phyloP scores from a whole-genome alignment of 2,888 invertebrate species.

The Cheilosia soror region DNA sequence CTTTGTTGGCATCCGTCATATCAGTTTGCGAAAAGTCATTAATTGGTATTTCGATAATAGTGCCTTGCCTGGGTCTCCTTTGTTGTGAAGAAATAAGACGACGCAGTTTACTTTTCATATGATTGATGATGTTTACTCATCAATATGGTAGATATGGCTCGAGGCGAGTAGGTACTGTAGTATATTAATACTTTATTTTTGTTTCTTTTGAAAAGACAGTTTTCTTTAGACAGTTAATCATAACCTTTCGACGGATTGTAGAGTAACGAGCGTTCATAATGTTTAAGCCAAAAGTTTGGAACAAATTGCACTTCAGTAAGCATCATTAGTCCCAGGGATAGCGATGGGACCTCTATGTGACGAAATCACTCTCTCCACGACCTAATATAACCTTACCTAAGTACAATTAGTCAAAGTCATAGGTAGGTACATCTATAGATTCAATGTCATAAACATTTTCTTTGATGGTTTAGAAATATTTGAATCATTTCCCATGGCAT shows the following conservation, averaged over 20 bases:
- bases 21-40: conserved; percentile 64
- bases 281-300: not conserved
- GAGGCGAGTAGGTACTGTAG: not conserved
- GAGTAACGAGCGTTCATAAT: conserved; percentile 10
- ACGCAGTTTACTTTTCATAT: conserved; percentile 32
- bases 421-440: no score
- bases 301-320: not conserved
- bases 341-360: not conserved
- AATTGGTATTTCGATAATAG: conserved; percentile 64
- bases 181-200: conserved; percentile 13
- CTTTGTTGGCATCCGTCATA: conserved; percentile 48
- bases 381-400: not conserved
- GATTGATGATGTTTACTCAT: conserved; percentile 67
- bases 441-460: no score
- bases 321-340: not conserved
- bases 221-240: conserved; percentile 23
- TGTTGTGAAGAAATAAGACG: conserved; percentile 34
- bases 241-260: conserved; percentile 6
- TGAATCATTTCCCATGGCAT: no score
- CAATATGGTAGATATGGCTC: conserved; percentile 15
- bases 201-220: not conserved
- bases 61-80: conserved; percentile 36
- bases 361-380: not conserved
- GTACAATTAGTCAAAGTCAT: no score
- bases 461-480: no score